Evolutionary conservation across 2,888 invertebrate genomes (phyloP), one percentile per base, ranked within the genome.

Genomic region (Frankliniella fusca): DNA sequence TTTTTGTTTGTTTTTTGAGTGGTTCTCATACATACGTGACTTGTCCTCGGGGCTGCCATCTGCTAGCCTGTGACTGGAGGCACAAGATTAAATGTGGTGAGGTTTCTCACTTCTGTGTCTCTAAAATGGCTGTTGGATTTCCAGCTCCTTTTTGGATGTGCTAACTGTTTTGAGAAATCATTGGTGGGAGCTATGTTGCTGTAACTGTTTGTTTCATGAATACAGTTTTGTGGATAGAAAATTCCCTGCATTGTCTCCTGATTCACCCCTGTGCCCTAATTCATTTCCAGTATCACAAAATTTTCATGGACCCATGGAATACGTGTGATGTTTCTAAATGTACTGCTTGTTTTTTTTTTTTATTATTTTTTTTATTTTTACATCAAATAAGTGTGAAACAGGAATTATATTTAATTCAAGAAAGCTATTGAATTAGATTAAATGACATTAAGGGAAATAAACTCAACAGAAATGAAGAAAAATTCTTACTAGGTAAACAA

Each of bases 131-230:
- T 76, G 12, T 27, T 76, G 70, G 70, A 76, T n/a, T 61, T 20
- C 23, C 23, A 27, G 27, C 12, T 76, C 23, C 70, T 27, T 11
- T 76, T 27, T 76, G 27, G 70, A 27, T 76, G 27, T 27, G 23
- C 70, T 8, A 27, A 27, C 12, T 76, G 70, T 76, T 27, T 27
- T 76, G 27, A 76, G 70, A 76, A 8, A 76, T 27, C 3, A 15
- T 27, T 76, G 70, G 27, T 76, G 70, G 70, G 70, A 76, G 70
- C 70, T 76, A 23, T 76, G 70, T 76, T 76, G 70, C 70, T 76
- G 70, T 76, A 76, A 76, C 70, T 76, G 27, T 76, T 76, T 76
- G 70, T 76, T 76, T 76, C 70, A 27, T 76, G 70, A 76, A 76
- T 76, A 76, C 70, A 76, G 70, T 76, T 15, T 54, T 76, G 70